Evolutionary conservation across 2,888 invertebrate genomes (phyloP), one percentile per base, ranked within the genome.

Genomic region (Euproctis similis): DNA sequence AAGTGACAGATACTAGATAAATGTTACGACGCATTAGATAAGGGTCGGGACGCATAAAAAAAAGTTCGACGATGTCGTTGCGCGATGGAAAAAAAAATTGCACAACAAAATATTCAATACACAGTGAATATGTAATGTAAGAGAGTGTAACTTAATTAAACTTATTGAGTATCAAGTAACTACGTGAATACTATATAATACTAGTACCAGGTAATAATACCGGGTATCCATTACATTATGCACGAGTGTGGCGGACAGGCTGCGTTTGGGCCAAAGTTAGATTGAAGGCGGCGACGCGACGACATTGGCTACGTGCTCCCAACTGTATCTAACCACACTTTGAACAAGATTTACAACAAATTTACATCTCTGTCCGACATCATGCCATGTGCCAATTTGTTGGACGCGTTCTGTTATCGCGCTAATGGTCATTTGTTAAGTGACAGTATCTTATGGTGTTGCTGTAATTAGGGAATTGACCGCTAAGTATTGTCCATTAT

Each of bases 1-100:
- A 78, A 78, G 73, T 78, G 80, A 80, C 80, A 78, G 74, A 80
- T 77, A 69, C 73, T 76, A 80, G 81, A 81, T 81, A 81, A 80
- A 81, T 80, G 76, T 75, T 71, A 77, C 75, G 68, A 64, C 73
- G 61, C 61, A 56, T 66, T 62, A 75, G 75, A 78, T 76, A 75
- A 70, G 71, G 70, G 61, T 54, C n/a, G 55, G 51, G 61, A 40
- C 62, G 60, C 61, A 65, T 63, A 66, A 67, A 76, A n/a, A n/a
- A n/a, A 68, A 67, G 54, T 47, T 56, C 53, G 54, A 45, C 49
- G 48, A 53, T 58, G 52, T 47, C 45, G n/a, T 54, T 48, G 48
- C 46, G n/a, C n/a, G n/a, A n/a, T n/a, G n/a, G n/a, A n/a, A n/a
- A n/a, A n/a, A n/a, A n/a, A n/a, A n/a, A n/a, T n/a, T n/a, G n/a